Evolutionary conservation across 2,113 vertebrate species (phyloP), one percentile per base, ranked within the genome.

Genomic region (Hipposideros armiger): DNA sequence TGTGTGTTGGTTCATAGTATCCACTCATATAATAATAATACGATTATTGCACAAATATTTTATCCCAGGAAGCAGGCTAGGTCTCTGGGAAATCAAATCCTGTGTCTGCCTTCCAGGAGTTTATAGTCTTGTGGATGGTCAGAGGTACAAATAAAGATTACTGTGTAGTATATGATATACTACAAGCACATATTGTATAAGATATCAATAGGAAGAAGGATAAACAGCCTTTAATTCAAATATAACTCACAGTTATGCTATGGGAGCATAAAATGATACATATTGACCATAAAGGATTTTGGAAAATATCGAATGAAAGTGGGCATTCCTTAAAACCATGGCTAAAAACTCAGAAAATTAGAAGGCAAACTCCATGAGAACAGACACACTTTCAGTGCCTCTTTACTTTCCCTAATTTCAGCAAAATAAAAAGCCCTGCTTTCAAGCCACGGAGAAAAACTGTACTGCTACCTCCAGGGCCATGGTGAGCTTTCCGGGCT

Each of bases 111-210:
- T 5, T 89, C 11, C 54, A 77, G 11, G 47, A 86, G 67, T 95
- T 87, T 91, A 30, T 3, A 72, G 52, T 80, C 73, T 36, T 87
- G 45, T 45, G 16, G 32, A 54, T 84, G 52, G 56, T 72, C 10
- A 84, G 45, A 90, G 20, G 30, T 94, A 62, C 45, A 81, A 62
- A 87, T 76, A 70, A 96, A 94, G 60, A 60, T 93, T 60, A 13
- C 47, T 15, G 13, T 42, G 22, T 80, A 64, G 11, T 11, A 93
- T 17, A 19, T 83, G 40, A 8, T 32, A 54, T 2, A 20, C 2
- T 74, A 77, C 19, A 54, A 32, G 77, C 52, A 78, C 20, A 22
- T 73, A 26, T 73, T 86, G 0, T 64, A 36, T 4, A 54, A 42
- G 24, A 90, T 88, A 88, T 28, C 64, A 94, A 66, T 14, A 93